phyloP scores from a whole-genome alignment of 2,888 invertebrate genomes.

The Cerastis rubricosa region DNA sequence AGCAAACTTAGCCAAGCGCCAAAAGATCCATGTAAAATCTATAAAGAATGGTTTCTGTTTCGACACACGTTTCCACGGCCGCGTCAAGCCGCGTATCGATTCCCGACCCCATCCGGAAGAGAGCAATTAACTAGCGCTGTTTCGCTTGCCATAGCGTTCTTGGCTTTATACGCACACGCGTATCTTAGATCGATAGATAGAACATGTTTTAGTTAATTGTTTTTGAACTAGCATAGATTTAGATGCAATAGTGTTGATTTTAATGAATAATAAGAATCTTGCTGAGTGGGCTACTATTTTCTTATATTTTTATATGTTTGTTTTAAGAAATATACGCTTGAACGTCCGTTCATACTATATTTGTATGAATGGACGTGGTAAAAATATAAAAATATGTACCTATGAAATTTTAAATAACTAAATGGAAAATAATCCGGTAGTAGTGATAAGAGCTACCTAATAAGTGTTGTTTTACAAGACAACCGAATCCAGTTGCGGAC shows the following conservation, averaged over 20 bases:
- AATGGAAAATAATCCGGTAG: too few species aligned
- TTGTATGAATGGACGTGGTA: too few species aligned
- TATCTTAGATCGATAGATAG: not conserved
- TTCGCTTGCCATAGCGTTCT: conserved; percentile 13
- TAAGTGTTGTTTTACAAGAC: not conserved
- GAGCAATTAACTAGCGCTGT: conserved; percentile 41
- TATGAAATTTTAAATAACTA: too few species aligned
- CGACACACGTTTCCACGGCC: conserved; percentile 54
- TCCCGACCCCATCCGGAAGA: conserved; percentile 52
- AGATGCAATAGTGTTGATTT: not conserved
- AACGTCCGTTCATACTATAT: too few species aligned
- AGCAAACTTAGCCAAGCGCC: not conserved
- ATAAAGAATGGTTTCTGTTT: conserved; percentile 36
- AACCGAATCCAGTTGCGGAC: not conserved
- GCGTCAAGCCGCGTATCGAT: conserved; percentile 51
- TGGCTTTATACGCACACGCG: conserved; percentile 9
- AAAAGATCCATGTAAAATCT: not conserved
- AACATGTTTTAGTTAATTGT: not conserved
- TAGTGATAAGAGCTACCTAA: not conserved
- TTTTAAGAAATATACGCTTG: too few species aligned
- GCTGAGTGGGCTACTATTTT: too few species aligned
- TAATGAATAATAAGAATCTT: not conserved
- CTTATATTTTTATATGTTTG: too few species aligned
- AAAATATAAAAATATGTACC: too few species aligned
- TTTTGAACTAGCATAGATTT: not conserved